Percentiles rank a stretch among this genome's conserved stretches.
phyloP scores from a whole-genome alignment of 2,113 vertebrate genomes.

The Micronycteris hirsuta region DNA sequence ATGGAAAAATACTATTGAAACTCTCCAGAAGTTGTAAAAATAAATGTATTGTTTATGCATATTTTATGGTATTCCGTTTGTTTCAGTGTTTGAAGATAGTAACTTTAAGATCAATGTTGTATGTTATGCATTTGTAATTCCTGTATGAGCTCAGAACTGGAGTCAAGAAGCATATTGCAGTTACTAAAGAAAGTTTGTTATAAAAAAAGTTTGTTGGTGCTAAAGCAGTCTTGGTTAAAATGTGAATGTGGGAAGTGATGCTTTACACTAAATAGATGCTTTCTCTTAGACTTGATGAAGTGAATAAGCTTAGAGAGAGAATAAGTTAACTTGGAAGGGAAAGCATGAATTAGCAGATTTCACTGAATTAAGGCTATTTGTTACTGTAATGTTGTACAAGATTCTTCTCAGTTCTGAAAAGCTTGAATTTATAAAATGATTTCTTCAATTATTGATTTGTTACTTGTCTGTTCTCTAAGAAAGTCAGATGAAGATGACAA shows the following conservation, averaged over 20 bases:
- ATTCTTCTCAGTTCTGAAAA: conserved; percentile 44
- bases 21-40: conserved; percentile 11
- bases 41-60: conserved; percentile 22
- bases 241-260: background rate
- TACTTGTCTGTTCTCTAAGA: conserved; percentile 75
- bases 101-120: background rate
- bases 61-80: conserved; percentile 41
- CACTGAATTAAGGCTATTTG: background rate
- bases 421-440: conserved; percentile 61
- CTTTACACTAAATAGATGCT: background rate
- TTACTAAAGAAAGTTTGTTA: background rate
- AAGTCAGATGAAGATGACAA: conserved; percentile 88
- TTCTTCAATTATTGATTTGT: conserved; percentile 82
- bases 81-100: conserved; percentile 29
- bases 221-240: background rate
- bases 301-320: background rate
- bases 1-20: conserved; percentile 51
- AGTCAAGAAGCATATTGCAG: background rate
- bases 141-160: background rate
- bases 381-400: background rate
- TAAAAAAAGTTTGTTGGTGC: background rate
- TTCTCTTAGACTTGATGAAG: background rate
- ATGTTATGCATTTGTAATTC: background rate
- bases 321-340: background rate
- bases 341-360: background rate